Base-by-base conservation (phyloP, 2,113 vertebrate species). In the Sphaerodactylus townsendi region DNA sequence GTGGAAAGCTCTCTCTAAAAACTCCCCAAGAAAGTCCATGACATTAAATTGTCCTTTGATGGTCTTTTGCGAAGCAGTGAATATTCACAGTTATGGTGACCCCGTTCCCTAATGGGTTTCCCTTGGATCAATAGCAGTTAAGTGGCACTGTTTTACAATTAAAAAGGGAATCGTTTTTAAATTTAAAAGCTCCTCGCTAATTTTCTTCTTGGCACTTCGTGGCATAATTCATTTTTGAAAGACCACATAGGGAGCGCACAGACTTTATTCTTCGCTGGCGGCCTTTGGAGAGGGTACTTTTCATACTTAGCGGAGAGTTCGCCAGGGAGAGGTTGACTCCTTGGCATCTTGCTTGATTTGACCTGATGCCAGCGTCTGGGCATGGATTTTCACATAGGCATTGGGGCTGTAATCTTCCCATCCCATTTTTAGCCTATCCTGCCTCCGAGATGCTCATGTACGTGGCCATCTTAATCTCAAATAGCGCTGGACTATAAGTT, bases 41-140 rank as follows among this genome's bases (percentile, higher is more conserved):
- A 99, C 98, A 99, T 99, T 99, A 98, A 99, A 98, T 98, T 99
- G 98, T 99, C 98, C 98, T 99, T 99, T 99, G 98, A 98, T 98
- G 98, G 98, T 97, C 96, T 98, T 98, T 98, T 96, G 94, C 97
- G 97, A 98, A 98, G 97, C 97, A 98, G 97, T 97, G 97, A 97
- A 97, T 97, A 98, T 98, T 97, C 98, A 98, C 97, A 97, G 97
- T 98, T 98, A 98, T 97, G 97, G 97, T 97, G 98, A 99, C 98
- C 98, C 97, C 95, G 97, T 95, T 98, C 97, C 97, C 97, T 98
- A 97, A 98, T 98, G 98, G 96, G 98, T 98, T 98, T 98, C 97
- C 94, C 93, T 96, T 93, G 96, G 97, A 99, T 99, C 98, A 98
- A 98, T 99, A 98, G 97, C 97, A 97, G 97, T 98, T 98, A 99